Percentiles rank a stretch among this genome's conserved stretches.
These are phyloP conservation scores for Mustela nigripes DNA, from an alignment of 2,113 vertebrate genomes.

Conservation along the genomic window DNA sequence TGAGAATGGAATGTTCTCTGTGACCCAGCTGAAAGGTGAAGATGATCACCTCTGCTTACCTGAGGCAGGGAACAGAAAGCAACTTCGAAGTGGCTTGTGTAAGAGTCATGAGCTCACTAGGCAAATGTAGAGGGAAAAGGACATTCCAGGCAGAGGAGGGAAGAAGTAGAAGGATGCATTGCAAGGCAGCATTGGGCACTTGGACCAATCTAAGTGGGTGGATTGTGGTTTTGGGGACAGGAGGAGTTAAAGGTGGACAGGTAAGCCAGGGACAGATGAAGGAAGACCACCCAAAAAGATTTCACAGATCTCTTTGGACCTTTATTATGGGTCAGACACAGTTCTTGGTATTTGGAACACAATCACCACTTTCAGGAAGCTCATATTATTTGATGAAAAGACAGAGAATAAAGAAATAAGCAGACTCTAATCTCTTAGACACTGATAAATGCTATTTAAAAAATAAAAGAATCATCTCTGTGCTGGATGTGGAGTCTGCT, in stretches of 20 bases:
- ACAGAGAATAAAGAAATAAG: neutral
- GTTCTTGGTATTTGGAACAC: neutral
- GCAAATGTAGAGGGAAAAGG: neutral
- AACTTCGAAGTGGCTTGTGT: neutral
- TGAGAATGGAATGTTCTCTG: neutral
- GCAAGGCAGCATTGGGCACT: fast-evolving
- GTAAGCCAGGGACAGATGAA: neutral
- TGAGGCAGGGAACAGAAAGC: neutral
- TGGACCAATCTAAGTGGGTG: neutral
- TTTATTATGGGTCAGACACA: neutral
- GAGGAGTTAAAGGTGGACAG: neutral
- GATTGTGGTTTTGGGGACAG: neutral
- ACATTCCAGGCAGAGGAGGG: neutral
- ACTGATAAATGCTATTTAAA: neutral
- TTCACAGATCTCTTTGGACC: neutral
- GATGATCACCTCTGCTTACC: neutral
- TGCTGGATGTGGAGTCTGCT: neutral
- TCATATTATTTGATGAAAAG: conserved; percentile 11
- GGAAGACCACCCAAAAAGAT: neutral
- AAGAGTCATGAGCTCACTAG: neutral
- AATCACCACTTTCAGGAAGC: neutral
- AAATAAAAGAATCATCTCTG: neutral
- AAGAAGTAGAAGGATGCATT: neutral
- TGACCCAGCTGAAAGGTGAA: neutral
- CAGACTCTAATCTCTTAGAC: neutral